Percentiles rank a stretch among this genome's conserved stretches.
These are phyloP conservation scores for Popillia japonica DNA, from an alignment of 1,140 invertebrate species.

Conservation along the genomic window DNA sequence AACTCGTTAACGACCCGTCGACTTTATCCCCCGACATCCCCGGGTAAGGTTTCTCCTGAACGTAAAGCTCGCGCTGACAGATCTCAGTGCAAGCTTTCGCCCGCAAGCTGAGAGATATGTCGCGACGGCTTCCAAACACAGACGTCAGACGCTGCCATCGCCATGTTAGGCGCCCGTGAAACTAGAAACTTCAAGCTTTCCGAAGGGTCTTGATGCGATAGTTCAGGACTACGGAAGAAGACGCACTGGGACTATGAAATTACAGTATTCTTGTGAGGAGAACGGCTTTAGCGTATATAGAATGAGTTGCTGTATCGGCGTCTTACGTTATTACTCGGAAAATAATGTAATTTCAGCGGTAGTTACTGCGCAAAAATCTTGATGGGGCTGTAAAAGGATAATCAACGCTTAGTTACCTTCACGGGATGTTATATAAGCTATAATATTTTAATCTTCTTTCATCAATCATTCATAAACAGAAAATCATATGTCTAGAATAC, in stretches of 20 bases:
- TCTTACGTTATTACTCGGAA: not conserved
- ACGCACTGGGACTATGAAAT: conserved; percentile 2
- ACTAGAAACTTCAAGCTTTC: not conserved
- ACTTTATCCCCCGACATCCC: not conserved
- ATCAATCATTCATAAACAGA: not conserved
- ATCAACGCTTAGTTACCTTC: not conserved
- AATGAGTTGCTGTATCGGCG: not conserved
- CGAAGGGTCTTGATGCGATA: not conserved
- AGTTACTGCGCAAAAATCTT: not conserved
- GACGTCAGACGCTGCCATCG: not conserved
- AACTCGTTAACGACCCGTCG: conserved; percentile 8
- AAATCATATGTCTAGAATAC: not conserved
- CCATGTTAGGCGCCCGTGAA: not conserved
- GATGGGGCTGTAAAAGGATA: not conserved
- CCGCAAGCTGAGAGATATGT: not conserved
- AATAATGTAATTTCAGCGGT: not conserved
- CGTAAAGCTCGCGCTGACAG: conserved; percentile 3
- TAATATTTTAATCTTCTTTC: not conserved
- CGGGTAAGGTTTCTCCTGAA: not conserved
- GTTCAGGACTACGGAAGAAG: not conserved
- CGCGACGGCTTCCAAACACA: not conserved
- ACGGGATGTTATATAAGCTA: not conserved
- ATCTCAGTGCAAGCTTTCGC: not conserved
- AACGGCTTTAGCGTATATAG: not conserved
- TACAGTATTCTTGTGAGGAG: not conserved